Conservation (phyloP, 2,888 invertebrate genomes). For the Xylocampa areola region DNA sequence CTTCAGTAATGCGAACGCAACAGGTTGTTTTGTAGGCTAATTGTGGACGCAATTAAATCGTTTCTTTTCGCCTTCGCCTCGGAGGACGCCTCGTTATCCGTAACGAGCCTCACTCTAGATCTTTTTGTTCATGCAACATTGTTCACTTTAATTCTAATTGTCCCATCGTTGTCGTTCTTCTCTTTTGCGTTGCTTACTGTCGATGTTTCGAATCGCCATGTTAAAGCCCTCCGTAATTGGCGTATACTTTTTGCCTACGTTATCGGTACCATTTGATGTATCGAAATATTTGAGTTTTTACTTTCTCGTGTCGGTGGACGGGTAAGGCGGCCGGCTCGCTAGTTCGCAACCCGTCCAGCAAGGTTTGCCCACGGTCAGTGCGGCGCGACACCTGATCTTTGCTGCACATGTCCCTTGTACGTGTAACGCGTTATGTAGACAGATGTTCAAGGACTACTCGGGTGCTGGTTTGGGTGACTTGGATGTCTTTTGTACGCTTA, state of each 20-base stretch:
- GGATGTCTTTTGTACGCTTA: constrained; percentile 39
- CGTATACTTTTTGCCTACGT: constrained; percentile 51
- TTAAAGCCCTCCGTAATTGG: constrained; percentile 58
- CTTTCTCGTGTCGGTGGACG: constrained; percentile 68
- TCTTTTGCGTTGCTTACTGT: constrained; percentile 44
- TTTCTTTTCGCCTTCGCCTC: constrained; percentile 75
- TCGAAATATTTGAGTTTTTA: constrained; percentile 72
- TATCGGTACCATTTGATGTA: constrained; percentile 65
- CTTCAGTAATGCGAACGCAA: constrained; percentile 73
- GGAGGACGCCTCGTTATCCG: constrained; percentile 72
- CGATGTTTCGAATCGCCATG: constrained; percentile 50
- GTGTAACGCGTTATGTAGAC: constrained; percentile 69
- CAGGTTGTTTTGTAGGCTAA: constrained; percentile 84
- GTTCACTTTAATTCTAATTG: constrained; percentile 70
- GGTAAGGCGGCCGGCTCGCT: constrained; percentile 69
- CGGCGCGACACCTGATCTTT: constrained; percentile 87
- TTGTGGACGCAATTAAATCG: constrained; percentile 80
- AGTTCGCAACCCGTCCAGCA: constrained; percentile 79
- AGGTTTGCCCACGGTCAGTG: constrained; percentile 83
- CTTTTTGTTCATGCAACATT: constrained; percentile 72
- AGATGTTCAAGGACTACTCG: constrained; percentile 74
- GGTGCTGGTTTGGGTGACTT: constrained; percentile 60
- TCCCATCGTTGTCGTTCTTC: constrained; percentile 57
- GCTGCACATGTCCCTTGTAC: constrained; percentile 76
- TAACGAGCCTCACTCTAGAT: constrained; percentile 69